Percentiles rank a stretch among this genome's conserved stretches.
Conservation (phyloP, 2,888 invertebrate species). For the Agapetus fuscipes region DNA sequence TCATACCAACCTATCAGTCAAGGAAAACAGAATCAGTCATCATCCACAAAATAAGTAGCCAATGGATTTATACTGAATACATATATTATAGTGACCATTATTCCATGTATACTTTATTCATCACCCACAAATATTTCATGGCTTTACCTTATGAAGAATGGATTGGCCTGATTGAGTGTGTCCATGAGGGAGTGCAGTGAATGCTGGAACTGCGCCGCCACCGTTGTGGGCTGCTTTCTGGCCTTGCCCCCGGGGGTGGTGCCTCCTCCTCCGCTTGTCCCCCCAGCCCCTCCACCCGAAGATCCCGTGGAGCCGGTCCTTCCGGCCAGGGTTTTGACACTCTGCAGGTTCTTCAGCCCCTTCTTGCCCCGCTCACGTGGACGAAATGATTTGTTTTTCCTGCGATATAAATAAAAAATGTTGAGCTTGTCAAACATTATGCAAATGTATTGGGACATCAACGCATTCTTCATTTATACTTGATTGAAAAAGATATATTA, state of each 20-base stretch:
- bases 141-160: constrained; percentile 46
- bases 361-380: constrained; percentile 80
- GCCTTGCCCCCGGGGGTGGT: constrained; percentile 42
- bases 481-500: no score
- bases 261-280: constrained; percentile 31
- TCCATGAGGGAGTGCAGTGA: constrained; percentile 89
- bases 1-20: no score
- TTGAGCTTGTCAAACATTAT: constrained; percentile 16
- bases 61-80: no score
- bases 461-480: no score
- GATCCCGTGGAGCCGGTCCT: constrained; percentile 54
- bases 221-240: constrained; percentile 82
- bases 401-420: constrained; percentile 34
- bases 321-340: constrained; percentile 83
- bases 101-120: no score
- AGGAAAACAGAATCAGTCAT: no score
- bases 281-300: constrained; percentile 45
- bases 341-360: constrained; percentile 82
- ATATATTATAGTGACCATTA: no score
- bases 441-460: constrained; percentile 20
- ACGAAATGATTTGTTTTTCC: constrained; percentile 88
- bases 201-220: constrained; percentile 91
- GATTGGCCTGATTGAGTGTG: constrained; percentile 71
- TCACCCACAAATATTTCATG: no score
- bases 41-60: no score